A percentile compares a stretch with the other conserved stretches of the same genome.
Evolutionary conservation across 2,888 invertebrate species (phyloP).

Genomic region (Phytoseiulus persimilis): DNA sequence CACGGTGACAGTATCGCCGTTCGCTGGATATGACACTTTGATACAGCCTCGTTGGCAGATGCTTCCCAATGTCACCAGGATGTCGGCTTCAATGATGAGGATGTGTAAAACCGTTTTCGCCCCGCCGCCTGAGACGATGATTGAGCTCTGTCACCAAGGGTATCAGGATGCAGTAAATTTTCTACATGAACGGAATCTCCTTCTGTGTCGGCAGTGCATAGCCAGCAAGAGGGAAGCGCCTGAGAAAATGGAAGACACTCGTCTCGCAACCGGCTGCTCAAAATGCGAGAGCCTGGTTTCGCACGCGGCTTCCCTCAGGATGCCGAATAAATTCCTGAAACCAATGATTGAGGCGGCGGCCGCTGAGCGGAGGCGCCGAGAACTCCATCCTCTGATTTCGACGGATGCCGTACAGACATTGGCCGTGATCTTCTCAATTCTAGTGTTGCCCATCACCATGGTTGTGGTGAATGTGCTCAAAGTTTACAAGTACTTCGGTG

Average conservation of each 20-base stretch:
- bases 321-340: background rate
- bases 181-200: background rate
- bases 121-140: background rate
- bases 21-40: conserved; percentile 46
- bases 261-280: background rate
- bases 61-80: conserved; percentile 9
- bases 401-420: background rate
- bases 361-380: background rate
- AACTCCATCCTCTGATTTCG: background rate
- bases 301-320: background rate
- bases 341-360: background rate
- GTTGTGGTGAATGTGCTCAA: background rate
- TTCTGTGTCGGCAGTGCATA: background rate
- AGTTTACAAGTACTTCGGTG: background rate
- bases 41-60: background rate
- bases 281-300: background rate
- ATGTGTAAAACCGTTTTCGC: conserved; percentile 18
- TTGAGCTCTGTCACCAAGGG: conserved; percentile 6
- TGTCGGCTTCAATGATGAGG: background rate
- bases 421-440: background rate
- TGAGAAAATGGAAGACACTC: background rate
- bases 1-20: conserved; percentile 24
- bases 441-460: background rate
- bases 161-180: conserved; percentile 6
- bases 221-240: background rate